phyloP scores from a whole-genome alignment of 2,888 invertebrate species.

The Xestoiulus laeticollis region DNA sequence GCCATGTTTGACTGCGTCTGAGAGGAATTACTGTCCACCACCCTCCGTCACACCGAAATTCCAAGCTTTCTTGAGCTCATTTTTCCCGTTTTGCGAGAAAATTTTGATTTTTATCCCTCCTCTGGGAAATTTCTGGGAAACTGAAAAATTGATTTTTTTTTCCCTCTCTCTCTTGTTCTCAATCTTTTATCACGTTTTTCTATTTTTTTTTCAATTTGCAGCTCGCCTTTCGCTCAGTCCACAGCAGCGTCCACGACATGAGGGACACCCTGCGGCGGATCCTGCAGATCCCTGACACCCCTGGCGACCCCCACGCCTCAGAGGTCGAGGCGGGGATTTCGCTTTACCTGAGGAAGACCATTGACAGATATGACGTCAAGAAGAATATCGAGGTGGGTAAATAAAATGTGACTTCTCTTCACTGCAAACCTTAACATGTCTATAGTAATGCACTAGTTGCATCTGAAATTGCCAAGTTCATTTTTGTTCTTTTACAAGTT shows the following conservation, averaged over 20 bases:
- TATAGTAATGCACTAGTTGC: too few species aligned
- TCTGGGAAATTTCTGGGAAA: not conserved
- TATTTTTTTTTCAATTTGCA: slow-evolving; percentile 61
- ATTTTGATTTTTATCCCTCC: not conserved
- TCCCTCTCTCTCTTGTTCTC: too few species aligned
- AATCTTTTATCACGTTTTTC: not conserved
- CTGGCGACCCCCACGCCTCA: slow-evolving; percentile 58
- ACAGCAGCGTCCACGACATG: slow-evolving; percentile 75
- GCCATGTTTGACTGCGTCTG: too few species aligned
- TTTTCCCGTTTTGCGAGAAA: not conserved
- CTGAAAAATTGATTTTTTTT: not conserved
- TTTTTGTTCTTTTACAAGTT: too few species aligned
- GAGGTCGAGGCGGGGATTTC: slow-evolving; percentile 68
- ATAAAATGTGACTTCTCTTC: not conserved
- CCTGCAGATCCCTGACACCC: slow-evolving; percentile 66
- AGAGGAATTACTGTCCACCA: too few species aligned
- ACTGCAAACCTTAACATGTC: too few species aligned
- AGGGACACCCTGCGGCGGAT: slow-evolving; percentile 76
- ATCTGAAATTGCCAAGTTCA: too few species aligned
- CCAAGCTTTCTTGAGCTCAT: not conserved
- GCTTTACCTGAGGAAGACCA: slow-evolving; percentile 74
- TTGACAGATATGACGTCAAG: slow-evolving; percentile 72
- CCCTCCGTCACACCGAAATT: too few species aligned
- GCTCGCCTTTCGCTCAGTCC: slow-evolving; percentile 79
- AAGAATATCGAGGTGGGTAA: slow-evolving; percentile 67